phyloP scores from a whole-genome alignment of 53 echinoderm and acorn worm species.

The Patiria pectinifera region DNA sequence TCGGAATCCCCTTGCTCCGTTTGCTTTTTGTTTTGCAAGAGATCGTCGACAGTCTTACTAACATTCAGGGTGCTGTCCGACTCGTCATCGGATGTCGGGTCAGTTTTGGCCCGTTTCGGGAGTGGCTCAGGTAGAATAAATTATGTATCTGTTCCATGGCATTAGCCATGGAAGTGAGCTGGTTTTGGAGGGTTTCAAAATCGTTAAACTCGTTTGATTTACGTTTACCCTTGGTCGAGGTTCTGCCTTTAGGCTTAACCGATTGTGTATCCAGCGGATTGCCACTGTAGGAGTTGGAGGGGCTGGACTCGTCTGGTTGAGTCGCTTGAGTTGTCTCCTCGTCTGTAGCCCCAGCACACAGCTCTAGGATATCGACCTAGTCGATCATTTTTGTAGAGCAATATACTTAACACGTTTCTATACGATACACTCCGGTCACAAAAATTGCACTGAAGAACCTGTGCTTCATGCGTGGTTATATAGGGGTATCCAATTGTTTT shows the following conservation, averaged over 20 bases:
- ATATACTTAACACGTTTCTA: too few relatives aligned
- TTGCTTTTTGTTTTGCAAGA: neutral
- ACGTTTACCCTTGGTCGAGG: neutral
- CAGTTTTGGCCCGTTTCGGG: neutral
- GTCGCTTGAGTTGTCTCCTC: neutral
- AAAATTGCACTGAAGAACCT: too few relatives aligned
- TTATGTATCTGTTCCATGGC: neutral
- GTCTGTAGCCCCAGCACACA: neutral
- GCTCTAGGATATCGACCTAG: neutral
- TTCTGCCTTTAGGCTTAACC: neutral
- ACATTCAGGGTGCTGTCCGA: neutral
- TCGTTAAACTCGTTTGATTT: neutral
- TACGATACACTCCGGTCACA: too few relatives aligned
- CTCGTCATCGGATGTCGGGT: neutral
- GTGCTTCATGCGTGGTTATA: too few relatives aligned
- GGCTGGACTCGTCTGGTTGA: neutral
- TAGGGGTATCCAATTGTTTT: too few relatives aligned
- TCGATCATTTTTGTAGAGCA: neutral
- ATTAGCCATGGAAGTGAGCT: slow-evolving; percentile 1
- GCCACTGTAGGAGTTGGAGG: neutral
- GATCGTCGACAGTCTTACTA: neutral
- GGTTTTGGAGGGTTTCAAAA: neutral
- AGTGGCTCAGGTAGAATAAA: neutral
- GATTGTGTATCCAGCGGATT: neutral
- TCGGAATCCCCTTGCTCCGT: neutral